Conservation (phyloP, 2,797 vertebrate species). For the Onychomys leucogaster region DNA sequence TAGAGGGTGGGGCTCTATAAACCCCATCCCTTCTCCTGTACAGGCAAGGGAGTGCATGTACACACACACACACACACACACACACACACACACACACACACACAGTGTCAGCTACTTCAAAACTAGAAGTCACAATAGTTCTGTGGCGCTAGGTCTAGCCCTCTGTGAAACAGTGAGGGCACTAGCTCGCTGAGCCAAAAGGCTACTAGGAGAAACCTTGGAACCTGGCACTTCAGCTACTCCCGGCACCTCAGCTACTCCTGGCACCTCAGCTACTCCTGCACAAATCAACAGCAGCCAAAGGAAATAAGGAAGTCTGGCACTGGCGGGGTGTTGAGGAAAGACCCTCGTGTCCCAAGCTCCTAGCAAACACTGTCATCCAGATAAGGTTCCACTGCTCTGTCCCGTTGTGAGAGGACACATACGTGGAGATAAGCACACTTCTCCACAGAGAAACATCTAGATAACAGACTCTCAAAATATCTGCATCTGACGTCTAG, state of each 20-base stretch:
- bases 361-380: not conserved
- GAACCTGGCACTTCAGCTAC: not conserved
- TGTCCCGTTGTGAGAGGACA: not conserved
- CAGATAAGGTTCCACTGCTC: rapidly evolving
- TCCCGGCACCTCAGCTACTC: too few species aligned
- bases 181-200: not conserved
- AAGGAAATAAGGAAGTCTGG: rapidly evolving
- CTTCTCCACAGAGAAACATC: not conserved
- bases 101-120: not conserved
- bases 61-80: too few species aligned
- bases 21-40: not conserved
- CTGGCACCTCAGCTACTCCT: rapidly evolving
- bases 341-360: not conserved
- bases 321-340: rapidly evolving
- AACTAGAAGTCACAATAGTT: not conserved
- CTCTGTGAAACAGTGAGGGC: rapidly evolving
- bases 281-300: not conserved
- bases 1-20: not conserved
- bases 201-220: too few species aligned
- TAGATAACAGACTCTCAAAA: not conserved
- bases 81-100: not conserved
- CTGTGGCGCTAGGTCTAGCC: not conserved
- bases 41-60: not conserved
- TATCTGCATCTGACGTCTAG: not conserved
- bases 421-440: rapidly evolving